These are phyloP conservation scores for Podarcis lilfordi DNA, from an alignment of 2,797 vertebrate species.

Conservation along the genomic window DNA sequence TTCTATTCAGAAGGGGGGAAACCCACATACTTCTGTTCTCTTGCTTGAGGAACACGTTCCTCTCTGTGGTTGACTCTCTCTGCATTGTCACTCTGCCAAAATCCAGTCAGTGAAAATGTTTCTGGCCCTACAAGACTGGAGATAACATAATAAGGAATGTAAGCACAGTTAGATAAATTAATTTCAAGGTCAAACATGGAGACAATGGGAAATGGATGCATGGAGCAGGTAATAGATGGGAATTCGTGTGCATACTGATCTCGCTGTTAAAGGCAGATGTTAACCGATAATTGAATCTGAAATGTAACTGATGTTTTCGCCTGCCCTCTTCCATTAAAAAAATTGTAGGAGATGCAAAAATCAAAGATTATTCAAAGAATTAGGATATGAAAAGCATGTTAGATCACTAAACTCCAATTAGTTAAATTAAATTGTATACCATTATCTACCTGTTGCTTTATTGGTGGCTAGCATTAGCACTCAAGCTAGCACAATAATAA, in stretches of 20 bases:
- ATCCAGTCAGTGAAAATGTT: slow-evolving; percentile 57
- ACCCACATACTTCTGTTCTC: not conserved
- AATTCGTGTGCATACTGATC: slow-evolving; percentile 74
- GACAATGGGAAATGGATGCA: slow-evolving; percentile 68
- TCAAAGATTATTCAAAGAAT: slow-evolving; percentile 93
- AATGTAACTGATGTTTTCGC: slow-evolving; percentile 83
- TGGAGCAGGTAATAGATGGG: slow-evolving; percentile 71
- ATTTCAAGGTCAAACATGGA: slow-evolving; percentile 76
- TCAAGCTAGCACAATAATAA: slow-evolving; percentile 88
- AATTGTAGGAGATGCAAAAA: slow-evolving; percentile 84
- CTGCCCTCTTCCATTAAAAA: slow-evolving; percentile 90
- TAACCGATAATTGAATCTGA: slow-evolving; percentile 84
- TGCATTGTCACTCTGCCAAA: slow-evolving; percentile 51
- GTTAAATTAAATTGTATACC: slow-evolving; percentile 96
- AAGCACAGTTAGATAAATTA: slow-evolving; percentile 74
- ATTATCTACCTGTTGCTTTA: slow-evolving; percentile 89
- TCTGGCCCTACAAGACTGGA: slow-evolving; percentile 57
- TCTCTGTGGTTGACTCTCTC: slow-evolving; percentile 52
- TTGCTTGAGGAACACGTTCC: slow-evolving; percentile 52
- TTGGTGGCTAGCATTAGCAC: slow-evolving; percentile 85
- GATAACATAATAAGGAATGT: slow-evolving; percentile 75
- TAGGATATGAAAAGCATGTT: slow-evolving; percentile 94
- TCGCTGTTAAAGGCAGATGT: slow-evolving; percentile 86
- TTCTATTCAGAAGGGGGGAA: not conserved
- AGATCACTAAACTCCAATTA: slow-evolving; percentile 94